Percentiles rank a stretch among this genome's conserved stretches.
Conservation (phyloP, 2,113 vertebrate genomes). For the Myodes glareolus region DNA sequence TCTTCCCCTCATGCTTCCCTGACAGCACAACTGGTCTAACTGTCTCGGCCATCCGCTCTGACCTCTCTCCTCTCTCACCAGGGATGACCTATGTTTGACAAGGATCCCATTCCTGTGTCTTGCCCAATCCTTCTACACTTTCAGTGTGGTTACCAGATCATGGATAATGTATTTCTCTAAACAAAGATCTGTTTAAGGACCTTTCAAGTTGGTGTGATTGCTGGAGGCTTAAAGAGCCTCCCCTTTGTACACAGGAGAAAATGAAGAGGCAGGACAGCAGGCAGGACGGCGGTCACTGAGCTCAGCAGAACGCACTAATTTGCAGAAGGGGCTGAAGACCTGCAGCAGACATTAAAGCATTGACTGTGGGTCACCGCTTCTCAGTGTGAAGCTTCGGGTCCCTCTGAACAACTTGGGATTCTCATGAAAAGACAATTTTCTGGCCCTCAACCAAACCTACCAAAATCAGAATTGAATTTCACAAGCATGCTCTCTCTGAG, state of each 20-base stretch:
- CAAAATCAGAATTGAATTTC: constrained; percentile 5
- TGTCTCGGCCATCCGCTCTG: neutral
- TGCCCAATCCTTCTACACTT: neutral
- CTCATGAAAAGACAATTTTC: neutral
- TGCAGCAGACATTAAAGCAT: neutral
- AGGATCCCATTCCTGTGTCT: neutral
- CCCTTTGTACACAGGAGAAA: neutral
- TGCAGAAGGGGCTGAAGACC: neutral
- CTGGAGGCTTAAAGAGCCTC: neutral
- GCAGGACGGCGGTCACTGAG: neutral
- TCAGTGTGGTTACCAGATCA: neutral
- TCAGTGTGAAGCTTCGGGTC: neutral
- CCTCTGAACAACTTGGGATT: neutral
- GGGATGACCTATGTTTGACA: rapidly evolving
- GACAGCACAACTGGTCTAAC: neutral
- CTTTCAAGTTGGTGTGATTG: neutral
- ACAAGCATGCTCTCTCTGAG: neutral
- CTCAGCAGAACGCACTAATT: neutral
- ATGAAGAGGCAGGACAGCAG: neutral
- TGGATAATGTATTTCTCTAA: neutral
- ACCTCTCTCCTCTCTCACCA: neutral
- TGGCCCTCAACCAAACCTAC: neutral
- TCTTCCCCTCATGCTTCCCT: neutral
- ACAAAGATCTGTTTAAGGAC: neutral
- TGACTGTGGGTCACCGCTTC: neutral